phyloP scores from a whole-genome alignment of 92 coral and sea anemone species.

The Heteractis magnifica region DNA sequence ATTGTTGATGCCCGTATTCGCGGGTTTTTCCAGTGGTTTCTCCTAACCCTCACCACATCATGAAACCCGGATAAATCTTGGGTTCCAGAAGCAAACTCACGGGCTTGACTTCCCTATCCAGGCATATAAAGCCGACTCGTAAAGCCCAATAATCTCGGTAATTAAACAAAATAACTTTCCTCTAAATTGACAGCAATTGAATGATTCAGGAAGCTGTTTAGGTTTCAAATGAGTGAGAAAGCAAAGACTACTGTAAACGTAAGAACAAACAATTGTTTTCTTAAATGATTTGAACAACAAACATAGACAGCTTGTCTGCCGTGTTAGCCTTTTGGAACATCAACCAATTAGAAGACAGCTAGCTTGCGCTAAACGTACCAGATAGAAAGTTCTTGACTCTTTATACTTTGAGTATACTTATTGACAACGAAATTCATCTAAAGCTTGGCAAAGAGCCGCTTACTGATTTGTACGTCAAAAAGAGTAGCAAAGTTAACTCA shows the following conservation, averaged over 20 bases:
- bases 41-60: constrained; percentile 13
- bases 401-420: background rate
- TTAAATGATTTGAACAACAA: constrained; percentile 31
- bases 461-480: background rate
- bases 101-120: constrained; percentile 10
- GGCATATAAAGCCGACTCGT: background rate
- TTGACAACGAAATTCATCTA: background rate
- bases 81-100: background rate
- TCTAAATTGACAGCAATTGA: constrained; percentile 24
- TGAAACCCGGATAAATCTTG: constrained; percentile 3
- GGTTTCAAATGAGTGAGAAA: constrained; percentile 17
- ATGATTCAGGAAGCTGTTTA: constrained; percentile 32
- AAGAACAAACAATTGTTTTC: constrained; percentile 29
- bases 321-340: background rate
- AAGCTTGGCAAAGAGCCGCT: constrained; percentile 15
- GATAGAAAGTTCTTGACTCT: background rate
- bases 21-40: constrained; percentile 10
- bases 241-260: constrained; percentile 20
- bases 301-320: constrained; percentile 5
- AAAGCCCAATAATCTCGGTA: background rate
- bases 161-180: constrained; percentile 16
- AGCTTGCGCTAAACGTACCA: constrained; percentile 1
- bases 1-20: background rate
- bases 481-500: background rate
- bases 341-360: constrained; percentile 1